Percentiles rank a stretch among this genome's conserved stretches.
These are phyloP conservation scores for Aix galericulata DNA, from an alignment of 2,113 vertebrate species.

Conservation along the genomic window DNA sequence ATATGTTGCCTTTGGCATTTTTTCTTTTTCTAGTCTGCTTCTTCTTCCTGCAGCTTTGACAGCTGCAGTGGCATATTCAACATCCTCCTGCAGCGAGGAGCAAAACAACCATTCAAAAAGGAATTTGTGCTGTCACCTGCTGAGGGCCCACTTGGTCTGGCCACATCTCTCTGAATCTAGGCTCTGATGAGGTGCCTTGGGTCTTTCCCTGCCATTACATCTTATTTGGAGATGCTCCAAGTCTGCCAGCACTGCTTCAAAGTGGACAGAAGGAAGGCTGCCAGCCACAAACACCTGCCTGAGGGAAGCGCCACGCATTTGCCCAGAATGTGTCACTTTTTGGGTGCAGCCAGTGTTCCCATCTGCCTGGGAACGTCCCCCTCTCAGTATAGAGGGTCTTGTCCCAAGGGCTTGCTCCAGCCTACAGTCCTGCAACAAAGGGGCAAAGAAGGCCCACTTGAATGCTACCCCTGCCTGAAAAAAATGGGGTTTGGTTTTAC, in stretches of 20 bases:
- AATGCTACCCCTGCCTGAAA: background rate
- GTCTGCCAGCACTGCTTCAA: background rate
- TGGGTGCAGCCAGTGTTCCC: background rate
- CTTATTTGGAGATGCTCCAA: background rate
- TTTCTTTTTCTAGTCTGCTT: background rate
- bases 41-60: background rate
- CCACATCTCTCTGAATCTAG: background rate
- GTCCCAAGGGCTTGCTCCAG: background rate
- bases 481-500: background rate
- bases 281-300: background rate
- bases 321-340: background rate
- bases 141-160: background rate
- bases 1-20: background rate
- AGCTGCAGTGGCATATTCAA: background rate
- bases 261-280: background rate
- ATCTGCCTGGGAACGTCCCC: rapidly evolving
- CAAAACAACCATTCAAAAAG: background rate
- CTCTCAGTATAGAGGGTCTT: background rate
- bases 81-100: background rate
- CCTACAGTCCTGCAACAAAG: background rate
- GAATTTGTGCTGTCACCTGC: background rate
- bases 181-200: background rate
- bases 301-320: background rate
- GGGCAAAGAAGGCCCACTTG: background rate
- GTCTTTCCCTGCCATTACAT: background rate